phyloP scores from a whole-genome alignment of 2,888 invertebrate species.

The Anoncus sp. region DNA sequence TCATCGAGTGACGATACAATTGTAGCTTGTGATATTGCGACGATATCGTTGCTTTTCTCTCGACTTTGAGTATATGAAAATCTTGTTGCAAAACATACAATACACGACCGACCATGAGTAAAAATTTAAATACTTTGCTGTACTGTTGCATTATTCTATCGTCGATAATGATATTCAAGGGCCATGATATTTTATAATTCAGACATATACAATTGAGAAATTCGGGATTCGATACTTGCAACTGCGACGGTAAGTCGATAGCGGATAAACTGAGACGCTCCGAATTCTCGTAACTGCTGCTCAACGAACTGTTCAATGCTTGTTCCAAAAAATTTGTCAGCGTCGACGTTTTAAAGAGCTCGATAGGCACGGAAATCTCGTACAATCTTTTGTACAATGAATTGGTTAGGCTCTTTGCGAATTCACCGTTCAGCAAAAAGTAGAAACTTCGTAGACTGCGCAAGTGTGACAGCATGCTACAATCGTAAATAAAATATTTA shows the following conservation, averaged over 20 bases:
- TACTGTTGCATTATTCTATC: constrained; percentile 89
- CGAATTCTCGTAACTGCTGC: constrained; percentile 79
- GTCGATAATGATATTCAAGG: constrained; percentile 90
- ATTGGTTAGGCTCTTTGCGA: constrained; percentile 89
- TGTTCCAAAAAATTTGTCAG: constrained; percentile 89
- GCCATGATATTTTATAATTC: constrained; percentile 90
- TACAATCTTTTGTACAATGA: constrained; percentile 88
- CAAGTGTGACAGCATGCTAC: constrained; percentile 89
- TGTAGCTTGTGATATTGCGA: constrained; percentile 89
- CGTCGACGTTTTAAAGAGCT: constrained; percentile 88
- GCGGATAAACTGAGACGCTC: constrained; percentile 78
- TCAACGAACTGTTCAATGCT: constrained; percentile 88
- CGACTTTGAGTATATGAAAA: constrained; percentile 87
- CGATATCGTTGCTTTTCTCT: constrained; percentile 84
- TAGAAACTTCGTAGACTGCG: constrained; percentile 91
- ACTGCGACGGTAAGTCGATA: constrained; percentile 72
- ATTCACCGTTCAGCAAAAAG: constrained; percentile 92
- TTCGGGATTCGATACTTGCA: constrained; percentile 85
- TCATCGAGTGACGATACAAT: constrained; percentile 90
- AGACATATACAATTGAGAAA: constrained; percentile 88
- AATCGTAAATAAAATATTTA: constrained; percentile 87
- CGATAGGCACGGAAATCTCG: constrained; percentile 87
- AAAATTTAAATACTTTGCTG: constrained; percentile 90
- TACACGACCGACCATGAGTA: constrained; percentile 90
- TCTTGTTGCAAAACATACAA: constrained; percentile 90